These are phyloP conservation scores for Dicycla oo DNA, from an alignment of 2,888 invertebrate species.

Conservation along the genomic window DNA sequence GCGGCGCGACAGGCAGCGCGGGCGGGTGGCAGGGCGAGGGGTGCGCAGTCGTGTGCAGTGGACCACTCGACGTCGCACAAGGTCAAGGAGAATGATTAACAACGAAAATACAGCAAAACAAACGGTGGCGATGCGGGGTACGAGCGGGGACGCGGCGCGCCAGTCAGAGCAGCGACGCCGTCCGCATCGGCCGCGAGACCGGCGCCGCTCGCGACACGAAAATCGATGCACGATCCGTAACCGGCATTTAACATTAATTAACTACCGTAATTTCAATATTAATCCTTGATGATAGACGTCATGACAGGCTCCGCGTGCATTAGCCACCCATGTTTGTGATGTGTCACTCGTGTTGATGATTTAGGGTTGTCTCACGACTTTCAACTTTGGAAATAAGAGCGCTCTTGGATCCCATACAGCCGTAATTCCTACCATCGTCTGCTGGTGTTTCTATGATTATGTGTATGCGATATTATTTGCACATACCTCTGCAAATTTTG, in stretches of 20 bases:
- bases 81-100: conserved; percentile 91
- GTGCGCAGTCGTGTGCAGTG: conserved; percentile 89
- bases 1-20: conserved; percentile 83
- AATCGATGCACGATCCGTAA: conserved; percentile 89
- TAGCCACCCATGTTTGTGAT: conserved; percentile 78
- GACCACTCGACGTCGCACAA: conserved; percentile 90
- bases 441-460: conserved; percentile 63
- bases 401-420: conserved; percentile 68
- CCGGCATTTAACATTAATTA: conserved; percentile 81
- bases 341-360: conserved; percentile 73
- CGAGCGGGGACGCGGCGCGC: conserved; percentile 82
- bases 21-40: conserved; percentile 84
- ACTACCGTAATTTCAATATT: conserved; percentile 80
- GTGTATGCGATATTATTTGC: conserved; percentile 61
- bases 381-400: conserved; percentile 70
- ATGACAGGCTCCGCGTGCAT: conserved; percentile 76
- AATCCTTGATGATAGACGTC: conserved; percentile 77
- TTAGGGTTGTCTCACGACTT: conserved; percentile 73
- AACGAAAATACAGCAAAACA: conserved; percentile 91
- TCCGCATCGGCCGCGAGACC: conserved; percentile 84
- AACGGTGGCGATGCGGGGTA: conserved; percentile 86
- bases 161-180: conserved; percentile 88
- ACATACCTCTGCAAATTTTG: conserved; percentile 46
- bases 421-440: conserved; percentile 58
- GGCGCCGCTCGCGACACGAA: conserved; percentile 87